Evolutionary conservation across 1,140 invertebrate species (phyloP).

Genomic region (Drosophila tani): DNA sequence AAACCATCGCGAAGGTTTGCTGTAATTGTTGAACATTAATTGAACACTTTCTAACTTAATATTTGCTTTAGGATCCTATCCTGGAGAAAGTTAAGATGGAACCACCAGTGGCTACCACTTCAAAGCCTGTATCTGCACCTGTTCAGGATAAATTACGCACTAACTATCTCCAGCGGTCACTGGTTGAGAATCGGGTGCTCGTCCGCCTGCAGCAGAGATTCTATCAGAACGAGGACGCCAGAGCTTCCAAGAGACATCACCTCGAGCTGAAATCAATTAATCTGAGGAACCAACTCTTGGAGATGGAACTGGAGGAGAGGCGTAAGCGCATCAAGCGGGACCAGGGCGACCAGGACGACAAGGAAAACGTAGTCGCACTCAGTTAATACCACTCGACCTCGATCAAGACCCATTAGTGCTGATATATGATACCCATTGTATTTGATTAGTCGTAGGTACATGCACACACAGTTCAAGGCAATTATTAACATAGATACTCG

Average conservation of each 20-base stretch:
- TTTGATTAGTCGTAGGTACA: conserved; percentile 7
- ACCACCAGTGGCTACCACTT: background rate
- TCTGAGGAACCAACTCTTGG: conserved; percentile 18
- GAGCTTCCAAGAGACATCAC: conserved; percentile 13
- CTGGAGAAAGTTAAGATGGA: too few species aligned
- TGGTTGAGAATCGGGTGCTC: conserved; percentile 10
- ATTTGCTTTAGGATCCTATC: background rate
- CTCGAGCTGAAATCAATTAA: conserved; percentile 3
- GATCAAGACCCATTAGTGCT: background rate
- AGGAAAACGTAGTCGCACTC: background rate
- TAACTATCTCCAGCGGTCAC: background rate
- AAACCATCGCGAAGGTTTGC: background rate
- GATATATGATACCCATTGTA: conserved; percentile 10
- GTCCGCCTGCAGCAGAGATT: conserved; percentile 19
- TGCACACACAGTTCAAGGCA: conserved; percentile 30
- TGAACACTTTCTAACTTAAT: background rate
- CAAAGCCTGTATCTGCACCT: background rate
- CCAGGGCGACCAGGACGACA: background rate
- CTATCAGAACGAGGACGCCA: conserved; percentile 4
- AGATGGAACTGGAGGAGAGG: conserved; percentile 16
- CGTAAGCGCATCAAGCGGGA: background rate
- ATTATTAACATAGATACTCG: conserved; percentile 26
- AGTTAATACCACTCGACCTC: background rate
- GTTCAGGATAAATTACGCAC: too few species aligned
- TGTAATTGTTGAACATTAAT: background rate